Evolutionary conservation across 2,888 invertebrate species (phyloP), one percentile per base, ranked within the genome.

Genomic region (Nomada ruficornis): DNA sequence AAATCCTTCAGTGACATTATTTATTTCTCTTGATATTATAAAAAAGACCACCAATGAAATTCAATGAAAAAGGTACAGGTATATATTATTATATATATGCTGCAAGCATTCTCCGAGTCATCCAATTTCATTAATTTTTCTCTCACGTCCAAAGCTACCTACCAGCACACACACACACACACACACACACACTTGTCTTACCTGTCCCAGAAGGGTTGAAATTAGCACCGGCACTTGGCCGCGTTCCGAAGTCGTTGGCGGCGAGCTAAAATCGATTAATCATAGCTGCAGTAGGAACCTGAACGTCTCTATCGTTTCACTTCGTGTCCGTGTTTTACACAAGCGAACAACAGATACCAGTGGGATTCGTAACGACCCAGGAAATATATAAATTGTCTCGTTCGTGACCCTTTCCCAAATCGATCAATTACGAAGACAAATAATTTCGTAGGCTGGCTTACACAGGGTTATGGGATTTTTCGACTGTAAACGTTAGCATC

Each of bases 201-300:
- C 55, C 71, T 65, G 63, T 63, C 69, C 62, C 42, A 57, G 20
- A 57, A 54, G 29, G 52, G 65, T n/a, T 18, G 26, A 50, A 71
- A 62, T 50, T 29, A 63, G 73, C 57, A 52, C 20, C 62, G 54
- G 42, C 52, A 54, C 50, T 75, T 75, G 79, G 76, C 75, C 44
- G 42, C 50, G 75, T 69, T 75, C 69, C 79, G 67, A 77, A 62
- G 52, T 80, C 67, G 29, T 80, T 72, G 71, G 50, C 23, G 20
- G 62, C n/a, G 20, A 62, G 57, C 47, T 47, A 36, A 65, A 59
- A 68, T 68, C 71, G 67, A 80, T 80, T 64, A 64, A 80, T 77
- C 76, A 70, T 79, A 65, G 29, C 64, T 59, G 64, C 52, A 64
- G 36, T 15, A n/a, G 44, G 36, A 62, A 59, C 64, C 26, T 10